Evolutionary conservation across 2,797 vertebrate species (phyloP).

Genomic region (Myiothlypis chrysogaster): DNA sequence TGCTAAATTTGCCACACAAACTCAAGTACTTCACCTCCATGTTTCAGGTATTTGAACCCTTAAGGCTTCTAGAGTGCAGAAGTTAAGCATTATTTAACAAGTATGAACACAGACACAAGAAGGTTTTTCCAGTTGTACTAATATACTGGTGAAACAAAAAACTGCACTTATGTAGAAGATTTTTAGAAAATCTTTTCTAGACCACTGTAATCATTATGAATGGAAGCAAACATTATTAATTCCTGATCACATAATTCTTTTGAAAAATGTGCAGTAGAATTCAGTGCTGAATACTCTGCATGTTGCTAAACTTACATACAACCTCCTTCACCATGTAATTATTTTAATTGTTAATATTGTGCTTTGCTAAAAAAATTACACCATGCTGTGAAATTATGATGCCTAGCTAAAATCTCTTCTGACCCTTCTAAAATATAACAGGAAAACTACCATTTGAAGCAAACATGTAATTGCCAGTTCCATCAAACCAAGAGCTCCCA

Average conservation of each 20-base stretch:
- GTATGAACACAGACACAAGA: not conserved
- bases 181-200: not conserved
- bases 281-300: not conserved
- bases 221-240: not conserved
- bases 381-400: not conserved
- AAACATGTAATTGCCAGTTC: not conserved
- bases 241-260: not conserved
- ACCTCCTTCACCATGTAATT: not conserved
- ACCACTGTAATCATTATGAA: not conserved
- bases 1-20: not conserved
- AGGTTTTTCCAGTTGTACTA: not conserved
- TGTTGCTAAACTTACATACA: not conserved
- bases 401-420: constrained; percentile 5
- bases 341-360: constrained; percentile 10
- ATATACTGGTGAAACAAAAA: not conserved
- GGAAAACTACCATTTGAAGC: not conserved
- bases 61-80: not conserved
- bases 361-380: constrained; percentile 15
- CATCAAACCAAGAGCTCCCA: not conserved
- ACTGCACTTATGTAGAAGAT: not conserved
- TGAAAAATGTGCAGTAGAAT: not conserved
- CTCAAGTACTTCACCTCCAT: not conserved
- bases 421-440: not conserved
- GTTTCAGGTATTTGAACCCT: not conserved
- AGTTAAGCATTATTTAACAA: not conserved